Conservation (phyloP, 2,888 invertebrate species). For the Eupithecia subumbrata region DNA sequence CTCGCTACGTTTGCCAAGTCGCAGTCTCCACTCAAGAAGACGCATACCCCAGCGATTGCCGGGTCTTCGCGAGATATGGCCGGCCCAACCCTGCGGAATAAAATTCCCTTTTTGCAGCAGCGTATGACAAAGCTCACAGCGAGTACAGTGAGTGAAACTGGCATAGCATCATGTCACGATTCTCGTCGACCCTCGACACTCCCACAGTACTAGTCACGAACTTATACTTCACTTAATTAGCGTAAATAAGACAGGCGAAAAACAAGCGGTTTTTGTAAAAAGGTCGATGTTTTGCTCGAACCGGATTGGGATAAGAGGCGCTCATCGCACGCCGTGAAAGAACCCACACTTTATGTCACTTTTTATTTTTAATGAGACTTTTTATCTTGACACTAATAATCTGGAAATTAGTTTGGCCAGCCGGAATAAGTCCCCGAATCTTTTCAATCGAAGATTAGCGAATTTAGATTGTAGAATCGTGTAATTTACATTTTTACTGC, state of each 20-base stretch:
- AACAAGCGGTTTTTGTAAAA: constrained; percentile 63
- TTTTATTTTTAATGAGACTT: constrained; percentile 74
- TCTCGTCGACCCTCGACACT: constrained; percentile 55
- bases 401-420: constrained; percentile 53
- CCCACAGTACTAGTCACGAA: constrained; percentile 81
- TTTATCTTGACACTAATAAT: constrained; percentile 63
- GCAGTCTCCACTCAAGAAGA: no score
- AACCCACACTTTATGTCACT: constrained; percentile 71
- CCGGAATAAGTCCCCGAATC: constrained; percentile 47
- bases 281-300: constrained; percentile 69
- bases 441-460: constrained; percentile 16
- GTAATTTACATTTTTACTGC: not conserved
- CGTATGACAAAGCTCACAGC: constrained; percentile 57
- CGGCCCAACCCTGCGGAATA: constrained; percentile 17
- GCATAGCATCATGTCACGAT: constrained; percentile 72
- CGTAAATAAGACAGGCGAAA: constrained; percentile 81
- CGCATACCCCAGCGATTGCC: no score
- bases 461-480: not conserved
- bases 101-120: constrained; percentile 23
- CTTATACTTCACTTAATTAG: constrained; percentile 84
- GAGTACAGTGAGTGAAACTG: constrained; percentile 27
- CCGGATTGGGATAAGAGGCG: constrained; percentile 63
- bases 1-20: no score
- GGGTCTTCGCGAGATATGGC: no score
- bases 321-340: constrained; percentile 53